Evolutionary conservation across 2,888 invertebrate species (phyloP), one percentile per base, ranked within the genome.

Genomic region (Leptinotarsa rubiginosa): DNA sequence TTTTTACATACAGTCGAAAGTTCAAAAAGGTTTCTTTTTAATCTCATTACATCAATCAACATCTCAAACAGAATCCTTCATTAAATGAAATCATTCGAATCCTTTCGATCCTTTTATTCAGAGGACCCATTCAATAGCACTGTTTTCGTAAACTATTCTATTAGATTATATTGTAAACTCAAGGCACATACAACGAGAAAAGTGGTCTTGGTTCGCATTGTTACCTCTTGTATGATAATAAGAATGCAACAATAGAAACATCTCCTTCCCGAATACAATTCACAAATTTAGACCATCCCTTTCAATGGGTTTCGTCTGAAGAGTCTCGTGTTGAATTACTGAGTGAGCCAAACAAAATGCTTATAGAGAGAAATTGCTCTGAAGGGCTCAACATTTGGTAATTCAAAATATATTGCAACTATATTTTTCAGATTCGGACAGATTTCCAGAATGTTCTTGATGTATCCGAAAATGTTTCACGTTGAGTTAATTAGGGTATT

Each of bases 161-260:
- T 80, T 81, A 81, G 79, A 79, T 81, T 82, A 81, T 81, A 82
- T 83, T 83, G 82, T 83, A 80, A 81, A 80, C 80, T 82, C 79
- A 77, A 69, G 79, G 82, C 81, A 82, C 83, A 82, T 81, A 83
- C 80, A 81, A 80, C 78, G 73, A 78, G 77, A 80, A 77, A 79
- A 78, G 76, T 80, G 80, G 77, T 81, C 74, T 73, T 71, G 79
- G 77, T 76, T 69, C 75, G 79, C 81, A 82, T 83, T 81, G 83
- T 80, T 78, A 80, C 77, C 79, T 70, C 79, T 78, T 80, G 82
- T 83, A 83, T 83, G 83, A 84, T 84, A 84, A 84, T 83, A 84
- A 82, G 79, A 77, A 77, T 75, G 77, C 77, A 79, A 82, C 83
- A 81, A 82, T 82, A 73, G 82, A 78, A 78, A 82, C 79, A 81